These are phyloP conservation scores for Poecilobothrus nobilitatus DNA, from an alignment of 2,888 invertebrate species.

Conservation along the genomic window DNA sequence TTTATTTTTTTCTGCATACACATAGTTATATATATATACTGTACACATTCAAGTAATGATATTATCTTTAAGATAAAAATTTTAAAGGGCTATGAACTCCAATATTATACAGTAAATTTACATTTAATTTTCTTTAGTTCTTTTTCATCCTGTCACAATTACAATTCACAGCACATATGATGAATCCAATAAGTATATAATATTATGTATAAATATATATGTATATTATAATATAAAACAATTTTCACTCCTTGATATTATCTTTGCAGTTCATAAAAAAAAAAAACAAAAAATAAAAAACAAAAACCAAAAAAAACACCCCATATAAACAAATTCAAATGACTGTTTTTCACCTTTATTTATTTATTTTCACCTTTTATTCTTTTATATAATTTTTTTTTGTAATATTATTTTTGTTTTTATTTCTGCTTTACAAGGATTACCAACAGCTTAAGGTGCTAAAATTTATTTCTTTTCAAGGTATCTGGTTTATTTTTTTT, in stretches of 20 bases:
- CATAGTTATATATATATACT: no score
- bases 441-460: conserved; percentile 6
- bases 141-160: neutral
- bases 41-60: neutral
- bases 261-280: conserved; percentile 3
- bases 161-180: no score
- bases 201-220: no score
- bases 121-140: neutral
- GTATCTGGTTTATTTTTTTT: neutral
- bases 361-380: neutral
- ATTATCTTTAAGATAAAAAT: neutral
- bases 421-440: neutral
- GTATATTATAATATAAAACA: neutral
- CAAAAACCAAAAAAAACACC: neutral
- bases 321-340: conserved; percentile 3
- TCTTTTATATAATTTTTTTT: no score
- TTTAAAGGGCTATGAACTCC: neutral
- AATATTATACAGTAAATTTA: neutral
- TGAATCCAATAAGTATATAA: no score
- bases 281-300: neutral
- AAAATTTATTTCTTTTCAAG: conserved; percentile 1
- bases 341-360: neutral
- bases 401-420: neutral
- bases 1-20: no score
- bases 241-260: conserved; percentile 4